Percentiles rank a stretch among this genome's conserved stretches.
These are phyloP conservation scores for Eospalax fontanierii DNA, from an alignment of 2,797 vertebrate species.

Conservation along the genomic window DNA sequence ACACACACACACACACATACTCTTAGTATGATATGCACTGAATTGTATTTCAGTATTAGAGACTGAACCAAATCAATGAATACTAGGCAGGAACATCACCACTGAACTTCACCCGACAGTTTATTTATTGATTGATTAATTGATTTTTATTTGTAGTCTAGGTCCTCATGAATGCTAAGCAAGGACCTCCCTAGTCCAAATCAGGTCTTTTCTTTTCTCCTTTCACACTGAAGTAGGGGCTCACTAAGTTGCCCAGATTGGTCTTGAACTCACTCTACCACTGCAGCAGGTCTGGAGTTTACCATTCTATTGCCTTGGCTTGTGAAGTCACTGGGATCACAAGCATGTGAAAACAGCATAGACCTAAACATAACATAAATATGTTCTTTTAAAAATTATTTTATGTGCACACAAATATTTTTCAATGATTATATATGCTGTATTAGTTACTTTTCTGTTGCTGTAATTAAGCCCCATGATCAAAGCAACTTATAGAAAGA, in stretches of 20 bases:
- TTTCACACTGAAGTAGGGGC: neutral
- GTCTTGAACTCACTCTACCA: neutral
- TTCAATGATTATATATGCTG: neutral
- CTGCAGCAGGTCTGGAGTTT: neutral
- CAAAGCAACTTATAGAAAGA: no score
- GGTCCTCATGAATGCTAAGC: neutral
- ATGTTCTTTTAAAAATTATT: neutral
- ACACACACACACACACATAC: no score
- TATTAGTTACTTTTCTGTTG: no score
- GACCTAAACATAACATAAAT: neutral
- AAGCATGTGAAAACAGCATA: neutral
- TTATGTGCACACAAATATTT: neutral
- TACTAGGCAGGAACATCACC: neutral
- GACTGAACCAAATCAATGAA: no score
- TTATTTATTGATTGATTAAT: neutral
- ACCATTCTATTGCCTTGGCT: neutral
- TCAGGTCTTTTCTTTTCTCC: neutral
- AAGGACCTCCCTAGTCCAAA: neutral
- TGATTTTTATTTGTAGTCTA: neutral
- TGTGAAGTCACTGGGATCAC: constrained; percentile 69
- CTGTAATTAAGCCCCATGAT: no score
- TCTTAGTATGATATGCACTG: no score
- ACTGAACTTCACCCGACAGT: neutral
- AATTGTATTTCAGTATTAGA: no score
- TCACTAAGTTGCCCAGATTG: neutral